phyloP scores from a whole-genome alignment of 1,140 invertebrate genomes.

The Drosophila arawakana region DNA sequence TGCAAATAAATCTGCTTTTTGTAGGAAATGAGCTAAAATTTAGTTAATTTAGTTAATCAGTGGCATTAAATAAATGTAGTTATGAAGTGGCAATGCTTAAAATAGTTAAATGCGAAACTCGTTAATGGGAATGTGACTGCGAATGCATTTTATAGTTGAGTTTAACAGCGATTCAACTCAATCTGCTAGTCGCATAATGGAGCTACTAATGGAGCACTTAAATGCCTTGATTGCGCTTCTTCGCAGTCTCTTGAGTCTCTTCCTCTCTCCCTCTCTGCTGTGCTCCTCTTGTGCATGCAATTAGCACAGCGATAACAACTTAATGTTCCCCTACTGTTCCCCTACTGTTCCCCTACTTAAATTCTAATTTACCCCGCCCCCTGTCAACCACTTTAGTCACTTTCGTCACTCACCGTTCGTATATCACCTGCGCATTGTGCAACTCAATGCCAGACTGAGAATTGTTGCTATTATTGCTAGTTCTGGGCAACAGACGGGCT shows the following conservation, averaged over 20 bases:
- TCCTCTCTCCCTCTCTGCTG: neutral
- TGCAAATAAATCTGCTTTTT: too few relatives aligned
- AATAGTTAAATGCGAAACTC: neutral
- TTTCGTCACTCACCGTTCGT: constrained; percentile 88
- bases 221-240: constrained; percentile 14
- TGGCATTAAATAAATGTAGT: too few relatives aligned
- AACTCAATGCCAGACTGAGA: constrained; percentile 89
- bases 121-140: neutral
- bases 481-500: constrained; percentile 86
- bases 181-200: constrained; percentile 5
- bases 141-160: constrained; percentile 2
- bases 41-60: too few relatives aligned
- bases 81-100: too few relatives aligned
- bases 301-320: constrained; percentile 59
- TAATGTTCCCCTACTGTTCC: constrained; percentile 42
- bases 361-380: neutral
- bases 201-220: constrained; percentile 46
- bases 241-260: neutral
- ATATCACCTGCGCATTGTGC: constrained; percentile 92
- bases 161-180: neutral
- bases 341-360: neutral
- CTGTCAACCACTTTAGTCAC: neutral
- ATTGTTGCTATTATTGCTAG: constrained; percentile 71
- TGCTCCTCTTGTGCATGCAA: constrained; percentile 54
- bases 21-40: neutral